Conservation (phyloP, 2,797 vertebrate genomes). For the Melopsittacus undulatus region DNA sequence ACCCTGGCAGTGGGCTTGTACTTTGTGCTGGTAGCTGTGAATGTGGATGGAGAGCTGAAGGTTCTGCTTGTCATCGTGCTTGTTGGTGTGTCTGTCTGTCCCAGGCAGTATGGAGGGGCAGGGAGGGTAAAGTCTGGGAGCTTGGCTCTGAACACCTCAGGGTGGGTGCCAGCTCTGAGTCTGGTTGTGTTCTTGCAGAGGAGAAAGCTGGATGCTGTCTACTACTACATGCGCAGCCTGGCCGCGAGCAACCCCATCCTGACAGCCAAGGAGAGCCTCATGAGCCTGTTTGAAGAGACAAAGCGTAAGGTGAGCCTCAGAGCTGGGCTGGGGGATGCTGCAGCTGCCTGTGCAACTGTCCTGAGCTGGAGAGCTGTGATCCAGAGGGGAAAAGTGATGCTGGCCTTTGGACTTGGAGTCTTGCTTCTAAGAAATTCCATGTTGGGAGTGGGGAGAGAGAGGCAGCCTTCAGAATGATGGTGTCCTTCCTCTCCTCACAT, state of each 20-base stretch:
- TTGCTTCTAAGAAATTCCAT: background rate
- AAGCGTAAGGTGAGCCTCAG: conserved; percentile 90
- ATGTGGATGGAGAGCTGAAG: background rate
- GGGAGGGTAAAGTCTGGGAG: background rate
- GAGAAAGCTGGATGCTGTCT: conserved; percentile 97
- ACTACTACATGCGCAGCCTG: conserved; percentile 99
- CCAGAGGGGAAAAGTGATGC: background rate
- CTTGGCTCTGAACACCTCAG: background rate
- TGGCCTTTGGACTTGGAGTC: background rate
- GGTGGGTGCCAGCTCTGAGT: background rate
- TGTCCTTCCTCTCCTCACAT: background rate
- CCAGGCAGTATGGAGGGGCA: background rate
- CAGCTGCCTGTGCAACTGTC: background rate
- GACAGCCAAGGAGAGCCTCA: conserved; percentile 97
- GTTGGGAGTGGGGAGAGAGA: background rate
- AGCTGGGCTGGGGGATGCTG: background rate
- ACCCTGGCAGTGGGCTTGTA: background rate
- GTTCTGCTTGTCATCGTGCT: background rate
- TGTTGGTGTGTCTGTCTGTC: background rate
- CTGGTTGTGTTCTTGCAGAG: conserved; percentile 80
- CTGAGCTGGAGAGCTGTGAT: background rate
- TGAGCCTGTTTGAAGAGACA: conserved; percentile 98
- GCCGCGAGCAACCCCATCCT: conserved; percentile 98
- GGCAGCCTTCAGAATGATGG: background rate
- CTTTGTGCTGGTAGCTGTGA: background rate